These are phyloP conservation scores for Masnerella sp. DNA, from an alignment of 2,888 invertebrate genomes.

Conservation along the genomic window DNA sequence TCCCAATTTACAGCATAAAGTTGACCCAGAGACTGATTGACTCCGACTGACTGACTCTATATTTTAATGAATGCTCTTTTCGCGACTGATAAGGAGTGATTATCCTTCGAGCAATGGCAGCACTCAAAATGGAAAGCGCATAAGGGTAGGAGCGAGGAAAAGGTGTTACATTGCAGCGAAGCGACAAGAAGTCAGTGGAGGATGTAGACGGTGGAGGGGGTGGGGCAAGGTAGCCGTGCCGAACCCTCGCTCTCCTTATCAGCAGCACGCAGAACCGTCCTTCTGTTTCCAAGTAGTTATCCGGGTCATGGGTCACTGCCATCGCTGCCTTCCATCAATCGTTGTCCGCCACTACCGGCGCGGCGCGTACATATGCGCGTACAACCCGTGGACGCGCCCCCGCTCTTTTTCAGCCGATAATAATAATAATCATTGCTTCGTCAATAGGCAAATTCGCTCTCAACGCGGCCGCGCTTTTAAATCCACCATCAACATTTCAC, in stretches of 20 bases:
- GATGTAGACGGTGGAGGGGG: conserved; percentile 66
- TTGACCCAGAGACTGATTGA: too few species aligned
- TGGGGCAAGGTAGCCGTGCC: conserved; percentile 72
- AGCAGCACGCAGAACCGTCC: conserved; percentile 64
- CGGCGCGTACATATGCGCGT: conserved; percentile 42
- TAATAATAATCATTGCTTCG: too few species aligned
- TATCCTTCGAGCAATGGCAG: too few species aligned
- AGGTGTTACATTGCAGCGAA: conserved; percentile 39
- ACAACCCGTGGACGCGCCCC: conserved; percentile 29
- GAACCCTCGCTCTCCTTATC: conserved; percentile 66
- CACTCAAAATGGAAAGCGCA: conserved; percentile 22
- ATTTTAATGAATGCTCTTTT: not conserved
- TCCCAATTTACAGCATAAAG: too few species aligned
- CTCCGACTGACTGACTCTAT: not conserved
- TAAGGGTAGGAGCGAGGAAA: conserved; percentile 39
- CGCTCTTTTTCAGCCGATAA: too few species aligned
- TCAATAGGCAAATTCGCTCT: too few species aligned
- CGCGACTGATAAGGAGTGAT: too few species aligned
- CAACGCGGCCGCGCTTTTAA: too few species aligned
- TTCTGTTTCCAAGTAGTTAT: conserved; percentile 69
- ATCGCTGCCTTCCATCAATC: conserved; percentile 67
- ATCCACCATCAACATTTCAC: too few species aligned
- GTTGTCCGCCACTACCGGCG: conserved; percentile 46
- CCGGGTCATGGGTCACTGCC: conserved; percentile 77
- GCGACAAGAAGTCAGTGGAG: conserved; percentile 66